Percentiles rank a stretch among this genome's conserved stretches.
Evolutionary conservation across 2,888 invertebrate genomes (phyloP).

Genomic region (Parthenolecanium corni): DNA sequence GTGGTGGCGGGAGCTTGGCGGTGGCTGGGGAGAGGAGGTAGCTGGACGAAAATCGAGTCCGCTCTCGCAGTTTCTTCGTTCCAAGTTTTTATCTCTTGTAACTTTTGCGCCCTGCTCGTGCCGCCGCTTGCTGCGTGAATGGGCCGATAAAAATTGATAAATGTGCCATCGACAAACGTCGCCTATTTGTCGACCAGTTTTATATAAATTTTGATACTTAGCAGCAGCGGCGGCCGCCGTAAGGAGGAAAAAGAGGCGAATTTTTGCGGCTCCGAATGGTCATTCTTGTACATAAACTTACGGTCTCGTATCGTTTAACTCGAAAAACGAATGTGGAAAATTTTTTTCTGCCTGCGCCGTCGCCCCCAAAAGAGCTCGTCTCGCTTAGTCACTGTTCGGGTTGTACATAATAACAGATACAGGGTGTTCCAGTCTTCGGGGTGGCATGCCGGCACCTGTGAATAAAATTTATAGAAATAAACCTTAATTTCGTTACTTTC

Average conservation of each 20-base stretch:
- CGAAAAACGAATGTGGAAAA: too few relatives aligned
- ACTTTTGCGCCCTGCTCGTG: neutral
- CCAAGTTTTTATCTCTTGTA: constrained; percentile 22
- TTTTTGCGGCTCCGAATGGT: constrained; percentile 22
- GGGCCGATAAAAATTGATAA: constrained; percentile 26
- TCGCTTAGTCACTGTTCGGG: too few relatives aligned
- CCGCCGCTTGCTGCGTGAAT: neutral
- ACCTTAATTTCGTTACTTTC: too few relatives aligned
- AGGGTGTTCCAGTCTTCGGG: too few relatives aligned
- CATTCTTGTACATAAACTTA: constrained; percentile 5
- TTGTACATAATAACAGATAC: too few relatives aligned
- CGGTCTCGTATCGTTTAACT: neutral
- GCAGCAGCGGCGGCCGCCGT: too few relatives aligned
- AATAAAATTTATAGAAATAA: too few relatives aligned
- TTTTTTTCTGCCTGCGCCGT: too few relatives aligned
- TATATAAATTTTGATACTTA: constrained; percentile 4
- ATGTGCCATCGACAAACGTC: constrained; percentile 23
- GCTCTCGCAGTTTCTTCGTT: neutral
- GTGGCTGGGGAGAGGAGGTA: too few relatives aligned
- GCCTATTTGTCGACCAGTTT: constrained; percentile 25
- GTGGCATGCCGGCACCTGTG: too few relatives aligned
- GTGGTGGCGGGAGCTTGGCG: too few relatives aligned
- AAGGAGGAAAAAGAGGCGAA: neutral
- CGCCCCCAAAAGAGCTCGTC: too few relatives aligned
- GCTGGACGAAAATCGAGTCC: neutral